Evolutionary conservation across 2,113 vertebrate species (phyloP), one percentile per base, ranked within the genome.

Genomic region (Nerophis ophidion): DNA sequence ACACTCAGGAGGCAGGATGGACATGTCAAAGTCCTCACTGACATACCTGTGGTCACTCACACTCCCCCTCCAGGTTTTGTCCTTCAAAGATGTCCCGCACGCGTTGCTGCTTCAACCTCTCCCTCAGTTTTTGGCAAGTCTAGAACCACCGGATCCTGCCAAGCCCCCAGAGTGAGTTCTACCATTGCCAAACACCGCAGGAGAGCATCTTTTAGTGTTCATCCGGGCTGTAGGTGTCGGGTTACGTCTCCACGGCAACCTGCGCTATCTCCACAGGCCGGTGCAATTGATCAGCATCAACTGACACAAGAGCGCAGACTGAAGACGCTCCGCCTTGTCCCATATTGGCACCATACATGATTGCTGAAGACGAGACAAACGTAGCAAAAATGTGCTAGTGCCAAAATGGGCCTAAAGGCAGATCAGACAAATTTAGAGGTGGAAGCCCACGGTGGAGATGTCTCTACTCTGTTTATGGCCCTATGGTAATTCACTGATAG

Each of bases 331-430:
- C 87, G 3, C 90, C 93, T 90, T 72, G 61, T 98, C 96, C 95
- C 86, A 98, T 94, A 93, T 95, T 99, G 95, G 95, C 95, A 98
- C 96, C 92, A 93, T 93, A 98, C 96, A 99, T 96, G 93, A 97
- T 98, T 99, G 95, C 95, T 95, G 93, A 86, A 89, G 84, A 13
- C 71, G 62, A 67, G 80, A 91, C 86, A 84, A 82, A 95, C 83
- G 90, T 93, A 99, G 94, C 96, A 99, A 99, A 98, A 98, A 99
- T 98, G 96, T 99, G 96, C 96, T 98, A 97, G 96, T 99, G 96
- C 96, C 96, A 99, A 99, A 99, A 91, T 82, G 86, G 95, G 96
- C 93, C 83, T 86, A 91, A 44, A 3, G 40, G 93, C 74, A 86
- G 78, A 60, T 59, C 50, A 34, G 12, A 2, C 35, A 19, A 35